These are phyloP conservation scores for Exephanes ischioxanthus DNA, from an alignment of 2,888 invertebrate genomes.

Conservation along the genomic window DNA sequence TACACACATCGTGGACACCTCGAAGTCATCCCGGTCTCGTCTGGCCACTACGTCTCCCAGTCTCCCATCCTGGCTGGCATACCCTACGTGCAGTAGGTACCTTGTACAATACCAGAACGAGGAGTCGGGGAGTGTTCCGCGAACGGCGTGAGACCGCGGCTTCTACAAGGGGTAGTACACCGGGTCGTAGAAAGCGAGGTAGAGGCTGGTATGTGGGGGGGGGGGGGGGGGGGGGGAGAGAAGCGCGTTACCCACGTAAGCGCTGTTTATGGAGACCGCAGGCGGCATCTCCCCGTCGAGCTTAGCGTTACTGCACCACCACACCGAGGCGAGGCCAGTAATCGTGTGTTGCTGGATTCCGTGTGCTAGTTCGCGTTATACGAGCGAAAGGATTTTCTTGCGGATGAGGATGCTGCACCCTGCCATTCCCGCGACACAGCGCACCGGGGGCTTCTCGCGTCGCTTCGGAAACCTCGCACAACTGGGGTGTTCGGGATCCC, in stretches of 20 bases:
- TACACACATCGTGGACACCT: background rate
- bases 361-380: constrained; percentile 54
- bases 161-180: constrained; percentile 36
- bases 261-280: constrained; percentile 84
- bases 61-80: background rate
- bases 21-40: constrained; percentile 14
- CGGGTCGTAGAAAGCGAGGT: constrained; percentile 22
- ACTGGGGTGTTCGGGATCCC: constrained; percentile 4
- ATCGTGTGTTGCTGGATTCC: constrained; percentile 47
- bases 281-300: constrained; percentile 80
- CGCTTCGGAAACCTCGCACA: constrained; percentile 11
- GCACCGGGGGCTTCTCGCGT: constrained; percentile 30
- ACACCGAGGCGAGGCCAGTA: constrained; percentile 73
- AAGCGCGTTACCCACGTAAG: constrained; percentile 76
- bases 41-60: constrained; percentile 7
- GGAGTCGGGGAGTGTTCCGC: constrained; percentile 47
- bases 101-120: constrained; percentile 35
- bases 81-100: constrained; percentile 19
- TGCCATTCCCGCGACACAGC: constrained; percentile 50
- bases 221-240: constrained; percentile 6
- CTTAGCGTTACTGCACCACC: constrained; percentile 80
- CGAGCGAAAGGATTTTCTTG: constrained; percentile 65
- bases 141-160: constrained; percentile 43
- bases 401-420: constrained; percentile 55
- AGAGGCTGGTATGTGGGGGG: constrained; percentile 4